Conservation (phyloP, 2,113 vertebrate species). For the Laticauda colubrina region DNA sequence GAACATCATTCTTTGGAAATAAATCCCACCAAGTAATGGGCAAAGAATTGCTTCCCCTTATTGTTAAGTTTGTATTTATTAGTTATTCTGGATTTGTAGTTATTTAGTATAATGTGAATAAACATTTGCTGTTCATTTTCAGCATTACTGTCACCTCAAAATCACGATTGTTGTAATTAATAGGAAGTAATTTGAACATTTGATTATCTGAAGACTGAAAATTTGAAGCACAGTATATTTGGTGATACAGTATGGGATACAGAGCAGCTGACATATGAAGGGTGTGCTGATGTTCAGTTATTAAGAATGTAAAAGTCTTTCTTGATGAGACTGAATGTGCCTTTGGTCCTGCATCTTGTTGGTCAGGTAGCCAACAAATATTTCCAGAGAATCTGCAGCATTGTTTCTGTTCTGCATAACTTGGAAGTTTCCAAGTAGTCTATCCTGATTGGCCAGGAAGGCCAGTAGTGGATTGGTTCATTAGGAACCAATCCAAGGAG, state of each 20-base stretch:
- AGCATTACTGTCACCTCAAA: not conserved
- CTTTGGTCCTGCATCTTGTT: not conserved
- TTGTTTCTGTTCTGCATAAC: too few species aligned
- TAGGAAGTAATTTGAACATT: not conserved
- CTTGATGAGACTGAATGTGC: not conserved
- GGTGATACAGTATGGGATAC: not conserved
- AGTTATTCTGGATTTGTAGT: not conserved
- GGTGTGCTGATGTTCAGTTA: not conserved
- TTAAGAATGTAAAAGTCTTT: not conserved
- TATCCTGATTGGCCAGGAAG: too few species aligned
- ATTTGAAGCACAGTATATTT: not conserved
- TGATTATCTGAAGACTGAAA: not conserved
- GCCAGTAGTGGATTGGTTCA: too few species aligned
- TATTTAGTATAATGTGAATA: not conserved
- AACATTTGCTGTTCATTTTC: not conserved
- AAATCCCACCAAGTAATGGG: not conserved
- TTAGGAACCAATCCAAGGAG: too few species aligned
- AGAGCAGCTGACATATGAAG: not conserved
- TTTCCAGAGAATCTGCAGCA: not conserved
- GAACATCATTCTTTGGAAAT: not conserved
- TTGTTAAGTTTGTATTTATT: not conserved
- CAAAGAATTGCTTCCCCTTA: not conserved
- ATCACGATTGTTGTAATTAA: not conserved
- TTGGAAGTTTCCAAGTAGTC: too few species aligned
- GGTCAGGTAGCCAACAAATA: not conserved